Percentiles rank a stretch among this genome's conserved stretches.
Evolutionary conservation across 2,888 invertebrate species (phyloP).

Genomic region (Scaptomyza parva): DNA sequence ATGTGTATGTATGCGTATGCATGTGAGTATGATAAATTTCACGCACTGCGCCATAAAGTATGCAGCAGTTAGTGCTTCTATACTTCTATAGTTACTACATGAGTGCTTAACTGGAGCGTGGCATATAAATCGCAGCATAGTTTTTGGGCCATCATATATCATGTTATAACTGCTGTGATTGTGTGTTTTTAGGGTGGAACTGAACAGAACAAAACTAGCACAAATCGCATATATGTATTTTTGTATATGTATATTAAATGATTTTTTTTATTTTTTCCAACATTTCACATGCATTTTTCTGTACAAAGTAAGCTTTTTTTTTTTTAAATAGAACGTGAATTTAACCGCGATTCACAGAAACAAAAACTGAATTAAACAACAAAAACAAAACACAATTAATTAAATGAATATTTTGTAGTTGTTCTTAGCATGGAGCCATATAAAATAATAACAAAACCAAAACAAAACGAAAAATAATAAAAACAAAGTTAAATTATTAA

Average conservation of each 20-base stretch:
- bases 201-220: not conserved
- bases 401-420: conserved; percentile 15
- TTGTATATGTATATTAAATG: conserved; percentile 39
- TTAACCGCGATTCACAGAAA: conserved; percentile 75
- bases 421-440: conserved; percentile 10
- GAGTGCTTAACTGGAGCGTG: conserved; percentile 70
- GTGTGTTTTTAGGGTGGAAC: not conserved
- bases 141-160: conserved; percentile 54
- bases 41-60: conserved; percentile 75
- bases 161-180: conserved; percentile 34
- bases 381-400: conserved; percentile 33
- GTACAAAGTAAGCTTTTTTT: conserved; percentile 75
- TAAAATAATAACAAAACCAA: conserved; percentile 10
- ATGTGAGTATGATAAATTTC: conserved; percentile 48
- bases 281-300: conserved; percentile 79
- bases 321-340: conserved; percentile 67
- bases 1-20: not conserved
- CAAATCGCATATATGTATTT: not conserved
- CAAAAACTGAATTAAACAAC: conserved; percentile 21
- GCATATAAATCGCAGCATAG: conserved; percentile 69
- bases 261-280: conserved; percentile 56
- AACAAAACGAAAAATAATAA: not conserved
- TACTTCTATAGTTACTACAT: conserved; percentile 11
- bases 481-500: not conserved
- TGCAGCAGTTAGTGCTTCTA: conserved; percentile 38